Conservation (phyloP, 2,888 invertebrate genomes). For the Heteromurus nitidus region DNA sequence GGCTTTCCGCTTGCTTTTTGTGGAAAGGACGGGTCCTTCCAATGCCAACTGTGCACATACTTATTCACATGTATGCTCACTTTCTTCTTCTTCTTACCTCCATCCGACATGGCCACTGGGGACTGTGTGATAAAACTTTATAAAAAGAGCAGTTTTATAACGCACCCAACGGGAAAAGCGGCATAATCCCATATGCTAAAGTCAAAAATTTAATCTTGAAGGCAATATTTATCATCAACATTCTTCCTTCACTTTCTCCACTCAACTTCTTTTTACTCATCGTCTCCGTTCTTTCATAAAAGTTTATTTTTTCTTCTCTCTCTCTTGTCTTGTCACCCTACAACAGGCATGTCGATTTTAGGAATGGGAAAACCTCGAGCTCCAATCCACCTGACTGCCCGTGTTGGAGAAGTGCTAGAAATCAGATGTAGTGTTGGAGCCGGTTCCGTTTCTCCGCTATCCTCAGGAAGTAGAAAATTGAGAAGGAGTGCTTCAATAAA, state of each 20-base stretch:
- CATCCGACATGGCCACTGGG: too few relatives aligned
- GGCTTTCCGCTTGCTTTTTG: neutral
- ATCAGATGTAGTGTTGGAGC: conserved; percentile 82
- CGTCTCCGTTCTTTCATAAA: conserved; percentile 1
- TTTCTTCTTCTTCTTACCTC: too few relatives aligned
- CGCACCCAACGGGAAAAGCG: conserved; percentile 12
- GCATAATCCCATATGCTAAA: conserved; percentile 6
- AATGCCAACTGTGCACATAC: too few relatives aligned
- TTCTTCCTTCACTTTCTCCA: conserved; percentile 20
- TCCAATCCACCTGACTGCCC: conserved; percentile 82
- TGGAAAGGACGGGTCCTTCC: too few relatives aligned
- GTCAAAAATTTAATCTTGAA: conserved; percentile 51
- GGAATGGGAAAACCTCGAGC: conserved; percentile 77
- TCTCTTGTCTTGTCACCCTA: conserved; percentile 76
- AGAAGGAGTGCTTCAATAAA: neutral
- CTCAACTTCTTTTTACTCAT: conserved; percentile 18
- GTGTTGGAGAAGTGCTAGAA: conserved; percentile 85
- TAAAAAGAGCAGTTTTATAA: too few relatives aligned
- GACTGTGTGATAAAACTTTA: too few relatives aligned
- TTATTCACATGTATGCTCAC: too few relatives aligned
- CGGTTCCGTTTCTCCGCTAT: conserved; percentile 46
- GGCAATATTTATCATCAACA: conserved; percentile 53
- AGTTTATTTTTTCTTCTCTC: too few relatives aligned
- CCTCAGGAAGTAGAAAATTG: conserved; percentile 15
- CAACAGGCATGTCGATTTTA: conserved; percentile 83